phyloP scores from a whole-genome alignment of 2,113 vertebrate species.

The Ameiurus melas region DNA sequence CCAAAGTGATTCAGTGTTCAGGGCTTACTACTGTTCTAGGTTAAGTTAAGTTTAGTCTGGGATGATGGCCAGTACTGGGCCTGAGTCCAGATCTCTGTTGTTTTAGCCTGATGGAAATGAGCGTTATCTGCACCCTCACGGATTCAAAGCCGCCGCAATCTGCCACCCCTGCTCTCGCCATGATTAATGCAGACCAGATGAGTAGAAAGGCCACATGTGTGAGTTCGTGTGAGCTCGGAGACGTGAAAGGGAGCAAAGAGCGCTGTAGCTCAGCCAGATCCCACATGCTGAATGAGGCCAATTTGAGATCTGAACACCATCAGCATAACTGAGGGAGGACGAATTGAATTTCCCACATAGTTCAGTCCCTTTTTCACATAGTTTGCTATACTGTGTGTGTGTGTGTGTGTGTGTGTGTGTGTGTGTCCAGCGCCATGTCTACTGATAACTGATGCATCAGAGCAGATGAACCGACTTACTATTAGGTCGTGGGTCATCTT shows the following conservation, averaged over 20 bases:
- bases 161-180: constrained; percentile 46
- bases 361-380: neutral
- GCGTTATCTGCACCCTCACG: constrained; percentile 50
- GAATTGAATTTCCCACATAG: constrained; percentile 15
- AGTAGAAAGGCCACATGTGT: constrained; percentile 33
- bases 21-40: constrained; percentile 3
- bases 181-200: constrained; percentile 53
- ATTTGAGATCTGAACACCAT: constrained; percentile 47
- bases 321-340: constrained; percentile 23
- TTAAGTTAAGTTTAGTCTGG: constrained; percentile 41
- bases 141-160: constrained; percentile 50
- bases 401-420: too few species aligned
- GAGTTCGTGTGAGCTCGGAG: constrained; percentile 25
- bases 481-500: constrained; percentile 75
- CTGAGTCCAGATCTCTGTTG: constrained; percentile 28
- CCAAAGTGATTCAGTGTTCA: neutral
- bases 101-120: constrained; percentile 51
- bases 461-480: constrained; percentile 63
- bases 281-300: constrained; percentile 28
- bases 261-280: constrained; percentile 34
- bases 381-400: too few species aligned
- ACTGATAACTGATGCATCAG: neutral
- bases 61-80: constrained; percentile 37
- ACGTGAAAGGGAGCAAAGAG: neutral
- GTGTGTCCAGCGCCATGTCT: too few species aligned